Base-by-base conservation (phyloP, 2,888 invertebrate species). In the Eupithecia insigniata region DNA sequence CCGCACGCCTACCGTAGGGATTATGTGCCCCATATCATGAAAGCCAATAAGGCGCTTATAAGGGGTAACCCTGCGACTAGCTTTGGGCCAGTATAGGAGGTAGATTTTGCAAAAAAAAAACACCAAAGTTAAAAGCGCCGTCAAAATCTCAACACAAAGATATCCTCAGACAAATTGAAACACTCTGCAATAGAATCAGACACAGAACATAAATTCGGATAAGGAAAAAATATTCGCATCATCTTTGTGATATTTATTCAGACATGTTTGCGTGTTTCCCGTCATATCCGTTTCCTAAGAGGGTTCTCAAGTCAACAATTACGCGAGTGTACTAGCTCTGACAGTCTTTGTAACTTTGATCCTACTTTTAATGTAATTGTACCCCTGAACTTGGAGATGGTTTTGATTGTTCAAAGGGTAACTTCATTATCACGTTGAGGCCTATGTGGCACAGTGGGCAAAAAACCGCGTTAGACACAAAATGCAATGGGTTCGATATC, bases 171-270 rank as follows among this genome's bases (percentile, higher is more conserved):
- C 68, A 66, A 66, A 72, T 68, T 66, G 65, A 66, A 60, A 68
- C 60, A 60, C 51, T 60, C 61, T 58, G n/a, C 60, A 66, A 60
- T 65, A 67, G 18, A 72, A 60, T 69, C 72, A 51, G 68, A 43
- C 60, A 39, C 64, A 69, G 30, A 66, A 66, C 22, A 72, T 66
- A 66, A 62, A 69, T 65, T 69, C 66, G 28, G 58, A 64, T 73
- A 67, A 60, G 73, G 67, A 73, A 73, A 68, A 64, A n/a, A 69
- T 70, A 70, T 70, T 70, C 55, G 22, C 32, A 60, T 46, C 7
- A 73, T 69, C 55, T 70, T 62, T 64, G 26, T 36, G 64, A n/a
- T 69, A 67, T 67, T 73, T 58, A 70, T 72, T 66, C 72, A 46
- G 68, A 43, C 60, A 66, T 72, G 30, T 61, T 69, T 69, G 72